Conservation (phyloP, 2,797 vertebrate species). For the Sebastes glaucus region DNA sequence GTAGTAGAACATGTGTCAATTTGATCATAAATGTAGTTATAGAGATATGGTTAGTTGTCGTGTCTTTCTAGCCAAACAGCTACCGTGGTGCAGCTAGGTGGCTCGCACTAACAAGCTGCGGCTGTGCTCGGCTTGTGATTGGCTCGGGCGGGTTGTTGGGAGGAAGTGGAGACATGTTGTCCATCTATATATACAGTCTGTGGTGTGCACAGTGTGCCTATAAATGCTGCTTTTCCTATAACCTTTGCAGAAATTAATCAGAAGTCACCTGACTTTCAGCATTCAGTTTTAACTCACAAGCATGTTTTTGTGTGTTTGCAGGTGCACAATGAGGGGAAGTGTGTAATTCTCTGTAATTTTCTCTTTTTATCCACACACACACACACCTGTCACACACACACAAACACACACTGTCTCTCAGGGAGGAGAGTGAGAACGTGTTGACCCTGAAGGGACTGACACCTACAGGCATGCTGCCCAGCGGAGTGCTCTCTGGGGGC, state of each 20-base stretch:
- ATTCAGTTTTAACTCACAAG: constrained; percentile 4
- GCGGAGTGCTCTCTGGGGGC: constrained; percentile 85
- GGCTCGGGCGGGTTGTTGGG: too few relatives aligned
- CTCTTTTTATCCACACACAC: not conserved
- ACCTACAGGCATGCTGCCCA: constrained; percentile 87
- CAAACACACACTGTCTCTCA: constrained; percentile 44
- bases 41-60: not conserved
- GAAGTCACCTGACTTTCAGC: not conserved
- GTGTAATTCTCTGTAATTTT: constrained; percentile 28
- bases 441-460: constrained; percentile 87
- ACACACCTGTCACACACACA: constrained; percentile 5
- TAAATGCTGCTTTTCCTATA: not conserved
- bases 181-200: not conserved
- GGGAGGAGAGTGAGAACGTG: constrained; percentile 89
- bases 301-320: constrained; percentile 14
- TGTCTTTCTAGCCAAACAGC: too few relatives aligned
- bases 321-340: constrained; percentile 29
- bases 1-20: not conserved
- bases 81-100: too few relatives aligned
- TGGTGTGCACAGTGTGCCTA: not conserved
- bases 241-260: not conserved
- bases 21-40: not conserved
- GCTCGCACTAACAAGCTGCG: too few relatives aligned
- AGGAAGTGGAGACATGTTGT: not conserved
- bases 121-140: too few relatives aligned